phyloP scores from a whole-genome alignment of 2,113 vertebrate species.

The Mormoops blainvillei region DNA sequence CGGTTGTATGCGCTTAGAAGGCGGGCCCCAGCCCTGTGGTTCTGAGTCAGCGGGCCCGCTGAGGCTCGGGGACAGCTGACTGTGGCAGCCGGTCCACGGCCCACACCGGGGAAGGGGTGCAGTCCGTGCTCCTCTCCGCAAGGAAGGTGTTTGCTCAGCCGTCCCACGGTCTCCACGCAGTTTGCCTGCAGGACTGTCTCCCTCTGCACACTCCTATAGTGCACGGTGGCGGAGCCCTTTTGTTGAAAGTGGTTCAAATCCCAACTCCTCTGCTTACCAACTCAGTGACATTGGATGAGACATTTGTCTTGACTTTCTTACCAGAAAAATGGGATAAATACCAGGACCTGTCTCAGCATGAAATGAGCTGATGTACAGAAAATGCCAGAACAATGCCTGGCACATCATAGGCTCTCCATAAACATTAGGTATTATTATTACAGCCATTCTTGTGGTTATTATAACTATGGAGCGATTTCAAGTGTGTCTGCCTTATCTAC shows the following conservation, averaged over 20 bases:
- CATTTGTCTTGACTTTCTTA: not conserved
- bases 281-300: not conserved
- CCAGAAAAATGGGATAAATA: not conserved
- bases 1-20: not conserved
- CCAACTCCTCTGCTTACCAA: not conserved
- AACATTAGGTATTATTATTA: not conserved
- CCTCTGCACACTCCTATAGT: not conserved
- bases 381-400: not conserved
- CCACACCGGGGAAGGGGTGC: not conserved
- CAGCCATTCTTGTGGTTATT: not conserved
- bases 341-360: not conserved
- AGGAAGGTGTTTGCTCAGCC: not conserved
- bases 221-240: not conserved
- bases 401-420: not conserved
- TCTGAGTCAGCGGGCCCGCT: accelerated
- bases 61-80: not conserved
- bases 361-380: not conserved
- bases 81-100: accelerated
- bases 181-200: not conserved
- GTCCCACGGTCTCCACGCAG: not conserved
- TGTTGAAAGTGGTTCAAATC: not conserved
- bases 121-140: accelerated
- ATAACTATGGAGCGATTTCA: not conserved
- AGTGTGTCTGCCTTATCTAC: not conserved
- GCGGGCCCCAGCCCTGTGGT: accelerated